These are phyloP conservation scores for Tinea trinotella DNA, from an alignment of 2,888 invertebrate species.

Conservation along the genomic window DNA sequence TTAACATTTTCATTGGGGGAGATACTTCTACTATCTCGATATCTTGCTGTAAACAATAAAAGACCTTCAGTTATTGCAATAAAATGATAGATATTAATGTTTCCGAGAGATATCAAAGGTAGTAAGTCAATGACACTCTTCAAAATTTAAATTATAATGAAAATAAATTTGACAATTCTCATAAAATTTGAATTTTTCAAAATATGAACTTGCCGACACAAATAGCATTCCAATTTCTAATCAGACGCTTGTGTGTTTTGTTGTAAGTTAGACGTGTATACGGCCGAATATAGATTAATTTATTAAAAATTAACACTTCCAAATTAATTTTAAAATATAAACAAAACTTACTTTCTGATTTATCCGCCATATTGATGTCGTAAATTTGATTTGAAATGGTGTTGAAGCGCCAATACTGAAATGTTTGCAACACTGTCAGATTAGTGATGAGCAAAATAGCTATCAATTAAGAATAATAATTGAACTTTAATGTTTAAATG, in stretches of 20 bases:
- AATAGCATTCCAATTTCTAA: conserved; percentile 30
- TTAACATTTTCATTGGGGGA: conserved; percentile 19
- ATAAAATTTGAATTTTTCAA: conserved; percentile 69
- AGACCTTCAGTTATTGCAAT: background rate
- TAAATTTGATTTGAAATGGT: conserved; percentile 50
- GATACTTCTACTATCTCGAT: background rate
- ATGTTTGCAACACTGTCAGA: conserved; percentile 2
- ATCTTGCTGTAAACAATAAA: background rate
- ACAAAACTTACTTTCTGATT: conserved; percentile 82
- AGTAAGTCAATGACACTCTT: background rate
- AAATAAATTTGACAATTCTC: conserved; percentile 42
- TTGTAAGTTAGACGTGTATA: background rate
- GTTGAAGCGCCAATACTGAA: conserved; percentile 50
- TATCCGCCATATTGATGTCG: conserved; percentile 84
- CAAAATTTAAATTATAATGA: background rate
- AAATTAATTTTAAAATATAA: conserved; percentile 38
- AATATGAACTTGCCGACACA: conserved; percentile 61
- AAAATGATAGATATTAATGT: background rate
- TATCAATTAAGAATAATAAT: background rate
- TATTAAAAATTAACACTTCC: background rate
- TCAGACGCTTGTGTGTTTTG: background rate
- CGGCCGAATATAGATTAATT: background rate
- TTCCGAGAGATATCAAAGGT: background rate
- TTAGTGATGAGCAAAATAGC: background rate
- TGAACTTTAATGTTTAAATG: no score